Evolutionary conservation across 1,140 invertebrate species (phyloP), one percentile per base, ranked within the genome.

Genomic region (Drosophila trapezifrons): DNA sequence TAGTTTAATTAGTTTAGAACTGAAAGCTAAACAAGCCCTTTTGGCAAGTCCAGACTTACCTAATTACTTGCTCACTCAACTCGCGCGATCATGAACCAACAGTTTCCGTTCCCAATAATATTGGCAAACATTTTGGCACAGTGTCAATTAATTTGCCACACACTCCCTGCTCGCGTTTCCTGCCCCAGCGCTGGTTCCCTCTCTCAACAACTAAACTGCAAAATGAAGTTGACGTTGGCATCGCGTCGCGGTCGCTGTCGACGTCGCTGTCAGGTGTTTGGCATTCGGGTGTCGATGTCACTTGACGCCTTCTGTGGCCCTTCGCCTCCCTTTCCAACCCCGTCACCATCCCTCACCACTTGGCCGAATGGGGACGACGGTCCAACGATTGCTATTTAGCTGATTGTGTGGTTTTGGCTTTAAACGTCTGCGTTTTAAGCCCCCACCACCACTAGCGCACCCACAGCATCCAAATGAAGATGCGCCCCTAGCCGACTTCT

Each of bases 121-220:
- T 76, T 69, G 46, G 60, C 79, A 82, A 82, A 75, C 79, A 78
- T 82, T 82, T 82, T 82, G 75, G 79, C 69, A 60, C 54, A 74
- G 69, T 82, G 79, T 83, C 80, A 82, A 83, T 82, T 82, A 83
- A 82, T 82, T 82, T 78, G 66, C 79, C 79, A 57, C 75, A 69
- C 70, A 63, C 51, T 18, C 58, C 15, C 59, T 18, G 37, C 27
- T 35, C 49, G 49, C 49, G 46, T 56, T 69, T 70, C 66, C 67
- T 46, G 70, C 40, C 10, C 18, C 38, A 60, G 58, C 67, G 15
- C 27, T 25, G 7, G 32, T 49, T 18, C 79, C 45, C 51, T 8
- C 79, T 43, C 79, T 75, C 75, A 66, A 76, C 80, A 78, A 69
- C 79, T 70, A 83, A 83, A 82, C 78, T 76, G 73, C 63, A 74